Conservation (phyloP, 2,113 vertebrate species). For the Spilogale gracilis region DNA sequence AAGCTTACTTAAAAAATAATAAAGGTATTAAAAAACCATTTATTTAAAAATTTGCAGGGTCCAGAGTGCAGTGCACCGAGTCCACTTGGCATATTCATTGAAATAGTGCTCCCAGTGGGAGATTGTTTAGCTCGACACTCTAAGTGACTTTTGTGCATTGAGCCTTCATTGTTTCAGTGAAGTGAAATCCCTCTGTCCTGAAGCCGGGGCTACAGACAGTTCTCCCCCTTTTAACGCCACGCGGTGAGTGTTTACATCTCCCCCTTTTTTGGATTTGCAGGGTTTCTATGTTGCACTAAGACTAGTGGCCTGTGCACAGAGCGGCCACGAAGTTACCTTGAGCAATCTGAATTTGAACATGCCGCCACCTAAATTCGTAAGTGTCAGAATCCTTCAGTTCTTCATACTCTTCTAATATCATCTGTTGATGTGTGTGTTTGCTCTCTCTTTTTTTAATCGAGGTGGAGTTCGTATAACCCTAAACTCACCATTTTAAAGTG, state of each 20-base stretch:
- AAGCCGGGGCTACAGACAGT: too few relatives aligned
- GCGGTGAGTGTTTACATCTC: neutral
- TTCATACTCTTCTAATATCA: neutral
- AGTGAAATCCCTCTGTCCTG: fast-evolving
- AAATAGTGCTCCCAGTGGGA: neutral
- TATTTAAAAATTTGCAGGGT: neutral
- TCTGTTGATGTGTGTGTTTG: neutral
- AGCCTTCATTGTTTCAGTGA: neutral
- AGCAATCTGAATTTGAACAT: conserved; percentile 91
- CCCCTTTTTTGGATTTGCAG: conserved; percentile 84
- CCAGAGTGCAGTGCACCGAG: neutral
- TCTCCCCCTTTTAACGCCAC: neutral
- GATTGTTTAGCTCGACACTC: neutral
- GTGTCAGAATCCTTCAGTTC: conserved; percentile 78
- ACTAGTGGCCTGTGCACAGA: conserved; percentile 97
- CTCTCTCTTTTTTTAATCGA: neutral
- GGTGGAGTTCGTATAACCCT: neutral
- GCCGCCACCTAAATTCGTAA: conserved; percentile 97
- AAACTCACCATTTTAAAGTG: neutral
- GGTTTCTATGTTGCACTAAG: conserved; percentile 96
- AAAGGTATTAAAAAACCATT: neutral
- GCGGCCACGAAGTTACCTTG: conserved; percentile 93
- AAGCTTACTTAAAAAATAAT: neutral
- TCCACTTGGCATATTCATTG: neutral
- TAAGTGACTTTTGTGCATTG: neutral